phyloP scores from a whole-genome alignment of 1,140 invertebrate genomes.

The Mesaphorura yosii region DNA sequence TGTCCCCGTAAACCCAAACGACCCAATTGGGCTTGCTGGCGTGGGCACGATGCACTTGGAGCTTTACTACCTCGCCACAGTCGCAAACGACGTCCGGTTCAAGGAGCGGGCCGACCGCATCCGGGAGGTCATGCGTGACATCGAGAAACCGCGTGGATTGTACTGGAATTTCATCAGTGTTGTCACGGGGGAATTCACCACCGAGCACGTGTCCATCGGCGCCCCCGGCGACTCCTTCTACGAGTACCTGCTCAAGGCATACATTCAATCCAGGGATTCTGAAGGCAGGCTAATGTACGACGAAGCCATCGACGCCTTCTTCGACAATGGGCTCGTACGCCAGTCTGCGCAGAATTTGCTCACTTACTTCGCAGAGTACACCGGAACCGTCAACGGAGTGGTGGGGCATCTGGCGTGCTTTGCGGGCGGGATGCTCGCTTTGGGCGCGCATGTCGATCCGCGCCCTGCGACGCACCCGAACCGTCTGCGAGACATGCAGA shows the following conservation, averaged over 20 bases:
- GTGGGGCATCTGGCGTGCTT: conserved; percentile 24
- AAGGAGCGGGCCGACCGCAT: conserved; percentile 42
- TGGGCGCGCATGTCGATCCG: conserved; percentile 24
- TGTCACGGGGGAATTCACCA: conserved; percentile 47
- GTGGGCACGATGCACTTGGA: conserved; percentile 54
- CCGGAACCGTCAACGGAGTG: conserved; percentile 11
- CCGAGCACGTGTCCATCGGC: conserved; percentile 51
- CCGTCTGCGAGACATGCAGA: conserved; percentile 19
- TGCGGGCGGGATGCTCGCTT: conserved; percentile 31
- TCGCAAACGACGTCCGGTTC: conserved; percentile 47
- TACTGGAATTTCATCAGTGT: conserved; percentile 55
- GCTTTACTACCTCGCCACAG: conserved; percentile 48
- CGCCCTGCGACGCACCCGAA: conserved; percentile 7
- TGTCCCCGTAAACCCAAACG: conserved; percentile 31
- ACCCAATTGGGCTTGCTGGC: conserved; percentile 36
- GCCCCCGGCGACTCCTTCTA: conserved; percentile 56
- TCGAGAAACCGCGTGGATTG: conserved; percentile 47
- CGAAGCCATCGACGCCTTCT: conserved; percentile 40
- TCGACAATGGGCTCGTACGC: conserved; percentile 21
- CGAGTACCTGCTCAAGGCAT: conserved; percentile 53
- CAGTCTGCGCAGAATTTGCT: conserved; percentile 19
- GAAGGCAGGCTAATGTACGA: conserved; percentile 47
- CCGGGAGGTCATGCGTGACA: conserved; percentile 40
- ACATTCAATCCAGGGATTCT: conserved; percentile 42
- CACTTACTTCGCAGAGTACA: conserved; percentile 24